Evolutionary conservation across 2,797 vertebrate genomes (phyloP), one percentile per base, ranked within the genome.

Genomic region (Pelochelys cantorii): DNA sequence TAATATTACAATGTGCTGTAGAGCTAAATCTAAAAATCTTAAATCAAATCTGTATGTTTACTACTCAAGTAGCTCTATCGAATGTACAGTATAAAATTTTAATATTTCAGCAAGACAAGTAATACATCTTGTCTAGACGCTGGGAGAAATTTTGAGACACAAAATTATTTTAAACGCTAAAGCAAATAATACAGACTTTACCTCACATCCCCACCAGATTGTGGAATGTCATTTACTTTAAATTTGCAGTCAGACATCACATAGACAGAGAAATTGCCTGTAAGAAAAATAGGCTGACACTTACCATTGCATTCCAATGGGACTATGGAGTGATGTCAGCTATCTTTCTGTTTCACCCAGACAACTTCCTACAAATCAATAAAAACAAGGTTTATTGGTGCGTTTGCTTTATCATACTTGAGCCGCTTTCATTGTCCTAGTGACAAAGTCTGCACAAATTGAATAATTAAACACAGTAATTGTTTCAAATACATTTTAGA

Each of bases 61-160:
- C 95, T 95, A 65, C 86, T 85, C 74, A 80, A 90, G 88, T 78
- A 85, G 56, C 88, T 93, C 86, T 95, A 92, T 93, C 2, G 52
- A 95, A 90, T 95, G 93, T 60, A 75, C 85, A 42, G 85, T 65
- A 85, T 79, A 82, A 93, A 94, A 96, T 95, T 93, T 97, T 97
- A 97, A 96, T 97, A 97, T 96, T 98, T 98, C 93, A 93, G 95
- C 92, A 95, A 95, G 96, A 96, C 93, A 87, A 95, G 89, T 88
- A 88, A 93, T 96, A 92, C 88, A 97, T 97, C 97, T 97, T 93
- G 97, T 98, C 98, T 98, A 98, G 98, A 98, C 97, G 79, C 90
- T 22, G 12, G 34, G 90, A 96, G 94, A 97, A 96, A 93, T 88
- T 95, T 95, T 97, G 96, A 97, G 97, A 96, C 84, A 85, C 92